Evolutionary conservation across 2,888 invertebrate species (phyloP).

Genomic region (Metacarcinus magister): DNA sequence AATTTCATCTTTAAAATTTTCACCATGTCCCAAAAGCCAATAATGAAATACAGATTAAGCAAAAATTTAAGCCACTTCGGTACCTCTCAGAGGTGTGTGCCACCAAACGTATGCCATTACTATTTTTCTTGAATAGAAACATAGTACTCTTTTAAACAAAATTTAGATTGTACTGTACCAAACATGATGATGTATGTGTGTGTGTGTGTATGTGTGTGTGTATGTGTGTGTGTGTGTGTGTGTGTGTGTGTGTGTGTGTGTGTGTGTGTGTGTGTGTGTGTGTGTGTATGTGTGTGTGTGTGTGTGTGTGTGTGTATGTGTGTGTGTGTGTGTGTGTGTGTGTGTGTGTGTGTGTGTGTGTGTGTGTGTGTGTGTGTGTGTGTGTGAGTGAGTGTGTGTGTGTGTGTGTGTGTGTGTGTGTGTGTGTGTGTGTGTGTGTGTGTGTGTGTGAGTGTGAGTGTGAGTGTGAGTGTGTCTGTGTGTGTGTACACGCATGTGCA

Average conservation of each 20-base stretch:
- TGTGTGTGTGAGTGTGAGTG: conserved; percentile 47
- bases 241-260: neutral
- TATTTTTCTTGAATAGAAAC: neutral
- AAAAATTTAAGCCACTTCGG: neutral
- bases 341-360: neutral
- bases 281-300: neutral
- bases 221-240: neutral
- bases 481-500: neutral
- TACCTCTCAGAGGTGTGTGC: neutral
- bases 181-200: neutral
- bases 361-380: neutral
- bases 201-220: neutral
- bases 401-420: neutral
- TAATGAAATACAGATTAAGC: neutral
- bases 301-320: neutral
- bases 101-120: neutral
- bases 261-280: neutral
- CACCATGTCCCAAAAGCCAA: neutral
- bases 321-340: neutral
- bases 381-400: neutral
- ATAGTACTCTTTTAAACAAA: neutral
- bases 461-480: conserved; percentile 23
- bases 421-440: neutral
- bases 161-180: neutral
- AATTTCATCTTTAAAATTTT: no score